Evolutionary conservation across 2,113 vertebrate species (phyloP).

Genomic region (Scomber scombrus): DNA sequence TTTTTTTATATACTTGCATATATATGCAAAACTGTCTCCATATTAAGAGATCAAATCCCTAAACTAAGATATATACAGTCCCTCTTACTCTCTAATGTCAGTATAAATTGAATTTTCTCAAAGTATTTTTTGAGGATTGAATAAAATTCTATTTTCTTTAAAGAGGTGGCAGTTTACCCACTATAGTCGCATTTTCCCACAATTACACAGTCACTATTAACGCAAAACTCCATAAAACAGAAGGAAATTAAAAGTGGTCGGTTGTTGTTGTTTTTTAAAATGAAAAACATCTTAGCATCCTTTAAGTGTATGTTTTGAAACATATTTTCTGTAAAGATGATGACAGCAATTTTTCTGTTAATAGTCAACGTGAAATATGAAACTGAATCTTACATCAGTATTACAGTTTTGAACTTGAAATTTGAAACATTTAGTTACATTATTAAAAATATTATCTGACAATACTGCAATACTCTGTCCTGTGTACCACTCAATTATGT

Average conservation of each 20-base stretch:
- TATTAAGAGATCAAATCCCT: constrained; percentile 1
- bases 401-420: constrained; percentile 15
- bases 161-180: background rate
- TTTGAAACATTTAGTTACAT: constrained; percentile 12
- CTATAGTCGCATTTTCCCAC: background rate
- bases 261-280: background rate
- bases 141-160: background rate
- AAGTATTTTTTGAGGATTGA: constrained; percentile 25
- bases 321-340: constrained; percentile 3
- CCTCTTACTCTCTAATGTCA: background rate
- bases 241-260: background rate
- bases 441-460: background rate
- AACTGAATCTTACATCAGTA: background rate
- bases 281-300: background rate
- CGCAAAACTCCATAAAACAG: background rate
- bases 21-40: constrained; percentile 5
- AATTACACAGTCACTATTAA: background rate
- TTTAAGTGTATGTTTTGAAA: background rate
- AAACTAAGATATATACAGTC: constrained; percentile 8
- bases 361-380: constrained; percentile 4
- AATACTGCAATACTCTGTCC: background rate
- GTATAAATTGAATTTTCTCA: background rate
- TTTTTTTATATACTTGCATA: background rate
- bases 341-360: background rate
- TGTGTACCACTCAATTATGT: background rate